Conservation (phyloP, 2,797 vertebrate genomes). For the Pelodytes ibericus region DNA sequence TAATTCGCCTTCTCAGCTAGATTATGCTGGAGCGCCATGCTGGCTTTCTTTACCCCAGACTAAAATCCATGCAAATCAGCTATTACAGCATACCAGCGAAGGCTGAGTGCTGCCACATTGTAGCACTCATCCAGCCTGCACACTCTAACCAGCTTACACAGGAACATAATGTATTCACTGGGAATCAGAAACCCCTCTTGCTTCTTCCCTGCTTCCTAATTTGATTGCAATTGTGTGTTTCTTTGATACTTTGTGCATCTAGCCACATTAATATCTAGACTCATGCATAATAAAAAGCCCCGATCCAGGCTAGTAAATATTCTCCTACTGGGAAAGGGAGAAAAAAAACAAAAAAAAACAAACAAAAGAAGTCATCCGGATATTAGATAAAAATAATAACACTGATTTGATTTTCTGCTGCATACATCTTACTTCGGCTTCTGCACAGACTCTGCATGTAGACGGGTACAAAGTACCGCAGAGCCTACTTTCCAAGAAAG, state of each 20-base stretch:
- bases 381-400: slow-evolving; percentile 56
- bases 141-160: slow-evolving; percentile 45
- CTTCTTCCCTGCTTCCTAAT: slow-evolving; percentile 49
- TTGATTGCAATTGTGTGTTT: slow-evolving; percentile 56
- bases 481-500: background rate
- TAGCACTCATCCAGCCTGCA: slow-evolving; percentile 19
- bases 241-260: slow-evolving; percentile 52
- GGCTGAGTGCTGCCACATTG: background rate
- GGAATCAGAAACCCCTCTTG: slow-evolving; percentile 45
- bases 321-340: slow-evolving; percentile 40
- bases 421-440: background rate
- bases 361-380: slow-evolving; percentile 45
- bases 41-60: too few species aligned
- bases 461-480: slow-evolving; percentile 1
- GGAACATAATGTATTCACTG: slow-evolving; percentile 50
- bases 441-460: slow-evolving; percentile 37
- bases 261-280: slow-evolving; percentile 53
- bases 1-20: too few species aligned
- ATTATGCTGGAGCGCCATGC: too few species aligned
- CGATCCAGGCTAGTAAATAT: slow-evolving; percentile 44
- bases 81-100: too few species aligned
- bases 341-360: slow-evolving; percentile 16
- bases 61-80: too few species aligned
- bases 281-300: slow-evolving; percentile 55
- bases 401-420: slow-evolving; percentile 45